Evolutionary conservation across 2,113 vertebrate genomes (phyloP), one percentile per base, ranked within the genome.

Genomic region (Cathartes aura): DNA sequence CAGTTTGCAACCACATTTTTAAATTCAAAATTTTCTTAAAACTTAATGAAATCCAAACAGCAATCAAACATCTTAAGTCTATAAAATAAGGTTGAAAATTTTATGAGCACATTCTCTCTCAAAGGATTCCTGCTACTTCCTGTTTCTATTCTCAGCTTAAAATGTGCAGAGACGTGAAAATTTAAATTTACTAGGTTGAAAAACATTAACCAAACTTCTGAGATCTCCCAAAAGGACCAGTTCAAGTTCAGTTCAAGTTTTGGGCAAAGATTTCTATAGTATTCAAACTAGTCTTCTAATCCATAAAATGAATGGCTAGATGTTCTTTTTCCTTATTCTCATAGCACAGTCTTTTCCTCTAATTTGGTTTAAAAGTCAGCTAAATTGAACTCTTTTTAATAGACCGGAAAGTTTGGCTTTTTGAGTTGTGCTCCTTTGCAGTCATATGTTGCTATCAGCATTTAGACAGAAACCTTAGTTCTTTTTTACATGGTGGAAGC

Each of bases 151-250:
- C 82, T 88, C 79, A 83, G 58, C 9, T 87, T 95, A 87, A 93
- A 86, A 87, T 64, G 52, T 89, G 62, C 62, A 87, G 58, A 93
- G 36, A 93, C 5, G 82, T 67, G 50, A 97, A 94, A 96, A 95
- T 95, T 81, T 78, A 92, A 94, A 95, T 95, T 93, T 93, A 93
- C 82, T 88, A 90, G 13, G 34, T 76, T 97, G 66, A 94, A 96
- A 96, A 93, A 94, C 78, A 88, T 93, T 94, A 95, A 91, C 89
- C 62, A 97, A 96, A 94, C 40, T 96, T 96, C 74, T 80, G 12
- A 40, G 84, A 47, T 89, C 60, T 93, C 93, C 89, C 93, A 63
- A 73, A 93, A 95, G 87, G 53, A 95, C 21, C 3, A 0, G 60
- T 80, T 95, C 74, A 94, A 83, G 30, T 76, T 92, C 66, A 95